Percentiles rank a stretch among this genome's conserved stretches.
These are phyloP conservation scores for Temnothorax nylanderi DNA, from an alignment of 1,140 invertebrate genomes.

Conservation along the genomic window DNA sequence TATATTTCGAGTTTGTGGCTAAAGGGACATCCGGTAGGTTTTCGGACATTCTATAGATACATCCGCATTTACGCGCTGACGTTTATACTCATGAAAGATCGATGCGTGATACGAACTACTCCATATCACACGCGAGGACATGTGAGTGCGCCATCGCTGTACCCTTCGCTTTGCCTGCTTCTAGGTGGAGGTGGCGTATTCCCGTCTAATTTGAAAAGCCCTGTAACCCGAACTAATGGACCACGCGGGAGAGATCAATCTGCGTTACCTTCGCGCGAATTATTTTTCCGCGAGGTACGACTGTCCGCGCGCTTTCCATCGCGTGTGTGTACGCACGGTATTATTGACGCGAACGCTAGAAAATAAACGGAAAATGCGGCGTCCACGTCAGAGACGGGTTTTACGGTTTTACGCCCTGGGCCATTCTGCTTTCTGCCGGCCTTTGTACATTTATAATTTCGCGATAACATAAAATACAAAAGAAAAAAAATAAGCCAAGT, in stretches of 20 bases:
- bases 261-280: slow-evolving; percentile 69
- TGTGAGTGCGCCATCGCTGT: not conserved
- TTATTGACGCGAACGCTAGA: slow-evolving; percentile 43
- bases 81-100: slow-evolving; percentile 14
- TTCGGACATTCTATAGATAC: not conserved
- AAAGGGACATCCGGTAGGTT: not conserved
- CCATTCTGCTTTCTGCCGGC: not conserved
- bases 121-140: slow-evolving; percentile 1
- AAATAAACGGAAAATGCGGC: slow-evolving; percentile 41
- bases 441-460: slow-evolving; percentile 30
- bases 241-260: slow-evolving; percentile 70
- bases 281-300: slow-evolving; percentile 65
- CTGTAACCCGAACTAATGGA: slow-evolving; percentile 71
- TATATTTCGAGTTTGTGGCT: not conserved
- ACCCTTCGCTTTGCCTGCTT: not conserved
- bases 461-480: not conserved
- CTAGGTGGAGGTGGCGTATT: not conserved
- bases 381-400: not conserved
- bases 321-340: slow-evolving; percentile 22
- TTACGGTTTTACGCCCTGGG: slow-evolving; percentile 1
- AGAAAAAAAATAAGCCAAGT: no score
- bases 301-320: slow-evolving; percentile 44
- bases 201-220: slow-evolving; percentile 68
- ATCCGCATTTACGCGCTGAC: not conserved
- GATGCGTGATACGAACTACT: slow-evolving; percentile 18